Evolutionary conservation across 2,797 vertebrate species (phyloP).

Genomic region (Prionace glauca): DNA sequence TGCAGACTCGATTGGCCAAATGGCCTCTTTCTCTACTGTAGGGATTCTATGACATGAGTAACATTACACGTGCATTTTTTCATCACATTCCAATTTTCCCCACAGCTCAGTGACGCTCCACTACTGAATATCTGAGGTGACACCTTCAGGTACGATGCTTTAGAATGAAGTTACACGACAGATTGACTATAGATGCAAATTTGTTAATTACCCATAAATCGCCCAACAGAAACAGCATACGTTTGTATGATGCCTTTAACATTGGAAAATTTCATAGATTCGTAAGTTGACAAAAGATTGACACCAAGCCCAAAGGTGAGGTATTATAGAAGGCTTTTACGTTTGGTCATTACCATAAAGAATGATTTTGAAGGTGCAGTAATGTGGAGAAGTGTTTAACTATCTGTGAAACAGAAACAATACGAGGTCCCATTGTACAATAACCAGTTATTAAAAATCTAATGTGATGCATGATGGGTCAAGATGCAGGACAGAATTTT

Average conservation of each 20-base stretch:
- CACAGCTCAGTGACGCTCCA: neutral
- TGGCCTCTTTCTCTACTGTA: no score
- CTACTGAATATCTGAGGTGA: neutral
- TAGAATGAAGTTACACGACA: neutral
- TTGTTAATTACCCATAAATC: neutral
- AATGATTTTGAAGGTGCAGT: neutral
- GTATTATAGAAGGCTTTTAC: neutral
- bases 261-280: neutral
- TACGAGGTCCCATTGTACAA: neutral
- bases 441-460: no score
- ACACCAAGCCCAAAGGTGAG: neutral
- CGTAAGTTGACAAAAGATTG: neutral
- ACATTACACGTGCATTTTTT: neutral
- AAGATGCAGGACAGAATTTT: neutral
- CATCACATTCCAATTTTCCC: neutral
- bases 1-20: no score
- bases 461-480: neutral
- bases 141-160: neutral
- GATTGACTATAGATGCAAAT: neutral
- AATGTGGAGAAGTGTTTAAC: neutral
- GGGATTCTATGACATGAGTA: neutral
- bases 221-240: neutral
- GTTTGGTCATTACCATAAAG: no score
- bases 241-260: neutral
- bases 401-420: neutral